Evolutionary conservation across 1,140 invertebrate species (phyloP), one percentile per base, ranked within the genome.

Genomic region (Chrysopa pallens): DNA sequence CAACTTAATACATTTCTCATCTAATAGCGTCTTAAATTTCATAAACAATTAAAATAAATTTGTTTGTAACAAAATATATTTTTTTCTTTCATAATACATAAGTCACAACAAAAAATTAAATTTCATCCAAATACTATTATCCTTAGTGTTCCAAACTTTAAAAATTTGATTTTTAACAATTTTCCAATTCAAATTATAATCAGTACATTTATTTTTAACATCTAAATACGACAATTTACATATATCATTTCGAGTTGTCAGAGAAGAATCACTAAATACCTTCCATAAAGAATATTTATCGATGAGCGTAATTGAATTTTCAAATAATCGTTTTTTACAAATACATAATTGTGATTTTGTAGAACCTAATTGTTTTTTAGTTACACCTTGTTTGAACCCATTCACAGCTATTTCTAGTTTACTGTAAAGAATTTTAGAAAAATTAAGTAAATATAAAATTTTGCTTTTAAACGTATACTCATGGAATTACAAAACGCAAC

Each of bases 351-450:
- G 63, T 43, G 56, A 66, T 36, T 58, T 63, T 28, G 68, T 58
- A 50, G 60, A 71, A 40, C 68, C 51, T 11, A 63, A 44, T 42
- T 69, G 73, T 54, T 82, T 88, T 50, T 81, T 86, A 2, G 84
- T 89, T 9, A 76, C 62, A 4, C 89, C 89, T 60, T 85, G 78
- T 47, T 76, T 82, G 52, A 69, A 73, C 27, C 89, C 89, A 57
- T 81, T 73, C 1, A 89, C 79, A 37, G 74, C 68, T 11, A 90
- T 72, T 65, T 92, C 84, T 28, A 69, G 58, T 28, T 65, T 46
- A 36, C 79, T 83, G 45, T 50, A 66, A 66, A 38, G 43, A 51
- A 38, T 36, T 8, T 6, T 33, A 17, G 15, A 38, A 46, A 8
- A 14, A 31, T 38, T 35, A 43, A 40, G 54, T n/a, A n/a, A n/a